Evolutionary conservation across 2,888 invertebrate species (phyloP), one percentile per base, ranked within the genome.

Genomic region (Limulus polyphemus): DNA sequence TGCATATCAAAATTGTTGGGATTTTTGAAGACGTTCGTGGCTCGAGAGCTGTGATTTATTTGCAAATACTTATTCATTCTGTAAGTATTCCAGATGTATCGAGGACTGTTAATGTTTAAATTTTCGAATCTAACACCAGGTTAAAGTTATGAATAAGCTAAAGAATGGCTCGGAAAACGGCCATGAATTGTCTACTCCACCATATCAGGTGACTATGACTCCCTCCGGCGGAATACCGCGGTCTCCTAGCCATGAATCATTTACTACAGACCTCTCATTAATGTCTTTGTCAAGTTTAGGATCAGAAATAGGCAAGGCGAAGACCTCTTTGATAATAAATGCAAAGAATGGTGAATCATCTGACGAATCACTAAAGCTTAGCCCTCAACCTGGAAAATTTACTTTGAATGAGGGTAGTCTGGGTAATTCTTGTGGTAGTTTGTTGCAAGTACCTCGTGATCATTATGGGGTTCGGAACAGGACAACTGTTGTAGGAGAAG

Each of bases 201-300:
- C n/a, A 32, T 32, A 32, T 32, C 32, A 32, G 7, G 32, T 32
- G 32, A 32, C 32, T 5, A 7, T 32, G 7, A 7, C 32, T 54
- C 68, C 57, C 13, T 69, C 57, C 13, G 58, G 61, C n/a, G 32
- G 32, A 32, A 67, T 66, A 51, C 47, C 68, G 10, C 81, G 88
- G 58, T 88, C 88, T 1, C 88, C 89, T 9, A 88, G 87, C 16
- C 88, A 87, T 77, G 89, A 90, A 77, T 87, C 87, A 16, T 87
- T 89, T 70, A 87, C 87, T 13, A 89, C 88, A 0, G 88, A 89
- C 76, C 78, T 89, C 59, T 88, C 88, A 0, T 78, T 88, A 63
- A 86, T 88, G 77, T 87, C 88, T 63, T 82, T 86, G 16, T 85
- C 85, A 2, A 85, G 85, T 55, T 56, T 67, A 17, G 67, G 67